A percentile compares a stretch with the other conserved stretches of the same genome.
phyloP scores from a whole-genome alignment of 2,113 vertebrate species.

The Macheiramphus alcinus region DNA sequence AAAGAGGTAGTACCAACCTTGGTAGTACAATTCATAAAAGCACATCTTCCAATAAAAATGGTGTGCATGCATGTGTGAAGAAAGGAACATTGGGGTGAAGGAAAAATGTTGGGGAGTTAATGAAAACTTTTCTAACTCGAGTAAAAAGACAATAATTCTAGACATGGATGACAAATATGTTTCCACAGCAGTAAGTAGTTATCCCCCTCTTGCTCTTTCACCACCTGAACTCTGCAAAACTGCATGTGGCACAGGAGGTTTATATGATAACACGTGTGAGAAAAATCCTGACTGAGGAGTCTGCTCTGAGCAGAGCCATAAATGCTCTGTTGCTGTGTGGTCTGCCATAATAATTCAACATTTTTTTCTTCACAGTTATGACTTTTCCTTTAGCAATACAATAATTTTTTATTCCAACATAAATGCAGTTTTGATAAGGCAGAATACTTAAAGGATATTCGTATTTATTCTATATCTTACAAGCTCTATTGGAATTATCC shows the following conservation, averaged over 20 bases:
- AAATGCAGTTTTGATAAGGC: not conserved
- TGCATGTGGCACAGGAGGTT: not conserved
- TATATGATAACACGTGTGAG: not conserved
- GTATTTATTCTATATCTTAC: not conserved
- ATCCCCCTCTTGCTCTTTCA: not conserved
- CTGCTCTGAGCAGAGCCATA: not conserved
- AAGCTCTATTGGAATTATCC: not conserved
- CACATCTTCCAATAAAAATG: not conserved
- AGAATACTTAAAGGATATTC: not conserved
- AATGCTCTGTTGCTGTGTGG: not conserved
- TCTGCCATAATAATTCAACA: not conserved
- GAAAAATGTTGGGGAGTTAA: not conserved
- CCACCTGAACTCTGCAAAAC: not conserved
- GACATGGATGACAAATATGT: not conserved
- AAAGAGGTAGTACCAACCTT: not conserved
- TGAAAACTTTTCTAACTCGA: not conserved
- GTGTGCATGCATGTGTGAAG: not conserved
- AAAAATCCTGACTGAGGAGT: not conserved
- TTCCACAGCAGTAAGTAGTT: not conserved
- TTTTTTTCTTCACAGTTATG: not conserved
- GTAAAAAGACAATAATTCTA: not conserved
- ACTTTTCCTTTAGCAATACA: constrained; percentile 8
- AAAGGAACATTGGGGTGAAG: not conserved
- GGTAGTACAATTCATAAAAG: not conserved
- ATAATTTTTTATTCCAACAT: not conserved